Conservation (phyloP, 2,888 invertebrate species). For the Lagria hirta region DNA sequence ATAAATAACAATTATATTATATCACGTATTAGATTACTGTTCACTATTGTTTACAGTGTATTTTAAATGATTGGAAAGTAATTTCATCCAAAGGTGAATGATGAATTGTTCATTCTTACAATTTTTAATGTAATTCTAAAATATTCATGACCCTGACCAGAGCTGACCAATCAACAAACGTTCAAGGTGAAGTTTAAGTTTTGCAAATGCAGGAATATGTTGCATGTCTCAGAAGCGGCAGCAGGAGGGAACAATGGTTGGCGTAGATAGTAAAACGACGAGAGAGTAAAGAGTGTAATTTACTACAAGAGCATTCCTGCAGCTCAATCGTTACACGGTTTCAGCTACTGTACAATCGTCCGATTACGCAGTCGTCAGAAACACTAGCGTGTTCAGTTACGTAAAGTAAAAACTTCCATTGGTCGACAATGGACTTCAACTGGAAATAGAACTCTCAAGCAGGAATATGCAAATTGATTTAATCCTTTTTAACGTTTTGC, state of each 20-base stretch:
- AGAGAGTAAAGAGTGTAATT: slow-evolving; percentile 36
- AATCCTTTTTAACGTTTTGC: slow-evolving; percentile 33
- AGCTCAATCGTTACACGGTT: slow-evolving; percentile 41
- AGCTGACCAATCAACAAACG: too few species aligned
- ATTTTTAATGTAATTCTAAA: too few species aligned
- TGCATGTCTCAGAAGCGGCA: not conserved
- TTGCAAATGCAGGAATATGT: too few species aligned
- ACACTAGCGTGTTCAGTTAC: slow-evolving; percentile 30
- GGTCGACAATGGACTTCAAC: slow-evolving; percentile 30
- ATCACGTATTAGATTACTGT: too few species aligned
- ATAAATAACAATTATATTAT: too few species aligned
- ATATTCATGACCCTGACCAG: too few species aligned
- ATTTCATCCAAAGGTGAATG: too few species aligned
- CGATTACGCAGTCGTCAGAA: slow-evolving; percentile 21
- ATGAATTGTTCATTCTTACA: too few species aligned
- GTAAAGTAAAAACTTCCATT: slow-evolving; percentile 12
- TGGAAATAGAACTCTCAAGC: slow-evolving; percentile 38
- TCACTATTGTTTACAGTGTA: too few species aligned
- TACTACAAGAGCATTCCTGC: slow-evolving; percentile 42
- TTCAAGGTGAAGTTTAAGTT: too few species aligned
- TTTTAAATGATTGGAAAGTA: too few species aligned
- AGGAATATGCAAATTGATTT: slow-evolving; percentile 38
- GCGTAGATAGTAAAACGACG: slow-evolving; percentile 36
- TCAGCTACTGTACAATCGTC: slow-evolving; percentile 39
- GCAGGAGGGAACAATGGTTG: slow-evolving; percentile 27